These are phyloP conservation scores for Artibeus lituratus DNA, from an alignment of 2,797 vertebrate genomes.

Conservation along the genomic window DNA sequence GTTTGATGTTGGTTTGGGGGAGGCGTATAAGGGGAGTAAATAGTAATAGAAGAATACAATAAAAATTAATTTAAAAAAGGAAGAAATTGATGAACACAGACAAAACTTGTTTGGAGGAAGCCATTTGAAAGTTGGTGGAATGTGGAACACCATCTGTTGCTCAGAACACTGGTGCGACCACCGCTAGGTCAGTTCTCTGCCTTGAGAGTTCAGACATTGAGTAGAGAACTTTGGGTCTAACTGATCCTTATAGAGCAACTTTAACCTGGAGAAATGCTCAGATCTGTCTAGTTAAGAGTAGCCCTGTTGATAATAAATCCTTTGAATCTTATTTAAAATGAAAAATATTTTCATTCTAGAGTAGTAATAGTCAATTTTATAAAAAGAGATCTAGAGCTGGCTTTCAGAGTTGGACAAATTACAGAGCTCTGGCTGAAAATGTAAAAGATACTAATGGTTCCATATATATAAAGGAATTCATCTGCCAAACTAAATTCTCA, in stretches of 20 bases:
- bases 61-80: background rate
- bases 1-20: no score
- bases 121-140: background rate
- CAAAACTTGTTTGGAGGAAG: background rate
- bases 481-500: background rate
- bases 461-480: background rate
- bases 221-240: background rate
- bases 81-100: background rate
- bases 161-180: background rate
- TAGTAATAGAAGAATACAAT: no score
- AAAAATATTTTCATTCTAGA: no score
- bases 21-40: no score
- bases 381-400: background rate
- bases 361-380: background rate
- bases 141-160: background rate
- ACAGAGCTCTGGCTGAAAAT: background rate
- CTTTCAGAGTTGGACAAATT: background rate
- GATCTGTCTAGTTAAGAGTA: background rate
- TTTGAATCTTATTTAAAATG: background rate
- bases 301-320: conserved; percentile 29
- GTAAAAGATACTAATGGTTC: background rate
- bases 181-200: rapidly evolving
- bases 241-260: background rate
- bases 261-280: background rate
- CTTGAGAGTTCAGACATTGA: background rate